Percentiles rank a stretch among this genome's conserved stretches.
phyloP scores from a whole-genome alignment of 2,797 vertebrate genomes.

The Aldrovandia affinis region DNA sequence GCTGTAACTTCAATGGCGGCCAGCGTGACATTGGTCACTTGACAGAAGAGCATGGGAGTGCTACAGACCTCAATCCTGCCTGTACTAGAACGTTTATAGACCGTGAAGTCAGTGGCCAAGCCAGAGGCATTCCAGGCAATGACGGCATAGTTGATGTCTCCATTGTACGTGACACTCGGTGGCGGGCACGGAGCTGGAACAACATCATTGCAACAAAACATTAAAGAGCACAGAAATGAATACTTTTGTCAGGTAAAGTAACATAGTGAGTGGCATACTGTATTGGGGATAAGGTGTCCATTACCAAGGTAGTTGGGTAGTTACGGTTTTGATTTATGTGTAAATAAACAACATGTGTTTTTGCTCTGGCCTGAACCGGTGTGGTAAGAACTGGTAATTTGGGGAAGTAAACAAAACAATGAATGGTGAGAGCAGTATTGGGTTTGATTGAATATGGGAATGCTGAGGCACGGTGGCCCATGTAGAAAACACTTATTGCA shows the following conservation, averaged over 20 bases:
- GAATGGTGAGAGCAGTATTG: too few relatives aligned
- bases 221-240: background rate
- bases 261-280: background rate
- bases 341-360: too few relatives aligned
- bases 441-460: too few relatives aligned
- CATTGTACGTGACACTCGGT: slow-evolving; percentile 49
- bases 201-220: background rate
- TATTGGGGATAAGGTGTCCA: too few relatives aligned
- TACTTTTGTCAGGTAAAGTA: background rate
- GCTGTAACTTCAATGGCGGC: slow-evolving; percentile 61
- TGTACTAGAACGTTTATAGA: slow-evolving; percentile 47
- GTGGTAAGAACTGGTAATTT: too few relatives aligned
- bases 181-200: slow-evolving; percentile 71
- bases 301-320: too few relatives aligned
- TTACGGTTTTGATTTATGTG: too few relatives aligned
- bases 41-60: slow-evolving; percentile 63
- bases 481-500: too few relatives aligned
- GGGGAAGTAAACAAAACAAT: too few relatives aligned
- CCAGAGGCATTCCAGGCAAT: slow-evolving; percentile 65
- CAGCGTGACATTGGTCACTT: slow-evolving; percentile 43
- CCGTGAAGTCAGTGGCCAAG: slow-evolving; percentile 62
- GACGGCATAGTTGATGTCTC: slow-evolving; percentile 32
- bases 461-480: too few relatives aligned
- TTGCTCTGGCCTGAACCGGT: too few relatives aligned
- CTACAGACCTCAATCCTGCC: slow-evolving; percentile 53